Percentiles rank a stretch among this genome's conserved stretches.
Evolutionary conservation across 2,797 vertebrate species (phyloP).

Genomic region (Meda fulgida): DNA sequence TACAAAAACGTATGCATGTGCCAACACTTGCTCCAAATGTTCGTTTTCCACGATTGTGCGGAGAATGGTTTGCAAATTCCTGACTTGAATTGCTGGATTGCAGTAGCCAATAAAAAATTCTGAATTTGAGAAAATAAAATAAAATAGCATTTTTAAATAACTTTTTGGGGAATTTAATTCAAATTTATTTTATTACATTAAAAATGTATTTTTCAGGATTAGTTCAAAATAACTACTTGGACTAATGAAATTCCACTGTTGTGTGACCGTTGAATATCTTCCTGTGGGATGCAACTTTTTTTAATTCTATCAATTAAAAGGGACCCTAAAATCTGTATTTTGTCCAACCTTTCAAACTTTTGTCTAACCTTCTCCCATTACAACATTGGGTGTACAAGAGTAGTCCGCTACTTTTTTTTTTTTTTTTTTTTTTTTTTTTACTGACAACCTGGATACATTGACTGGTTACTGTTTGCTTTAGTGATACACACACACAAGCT

Average conservation of each 20-base stretch:
- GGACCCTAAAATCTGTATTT: neutral
- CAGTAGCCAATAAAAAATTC: too few relatives aligned
- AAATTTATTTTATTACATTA: too few relatives aligned
- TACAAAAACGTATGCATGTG: neutral
- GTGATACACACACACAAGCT: neutral
- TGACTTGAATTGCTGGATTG: neutral
- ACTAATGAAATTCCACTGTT: neutral
- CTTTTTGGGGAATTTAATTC: too few relatives aligned
- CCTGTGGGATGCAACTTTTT: neutral
- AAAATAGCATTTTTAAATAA: neutral
- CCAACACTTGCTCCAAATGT: conserved; percentile 20
- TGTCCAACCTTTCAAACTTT: neutral
- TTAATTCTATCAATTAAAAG: neutral
- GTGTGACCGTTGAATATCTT: neutral
- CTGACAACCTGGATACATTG: neutral
- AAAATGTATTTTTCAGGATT: neutral
- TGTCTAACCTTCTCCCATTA: neutral
- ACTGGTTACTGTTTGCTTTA: neutral
- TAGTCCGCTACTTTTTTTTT: neutral
- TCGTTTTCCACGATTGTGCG: neutral
- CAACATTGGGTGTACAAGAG: neutral
- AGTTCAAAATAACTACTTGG: neutral
- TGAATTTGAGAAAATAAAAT: neutral
- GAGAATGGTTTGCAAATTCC: neutral
- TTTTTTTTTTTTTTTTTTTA: too few relatives aligned